These are phyloP conservation scores for Oryctes rhinoceros DNA, from an alignment of 1,140 invertebrate genomes.

Conservation along the genomic window DNA sequence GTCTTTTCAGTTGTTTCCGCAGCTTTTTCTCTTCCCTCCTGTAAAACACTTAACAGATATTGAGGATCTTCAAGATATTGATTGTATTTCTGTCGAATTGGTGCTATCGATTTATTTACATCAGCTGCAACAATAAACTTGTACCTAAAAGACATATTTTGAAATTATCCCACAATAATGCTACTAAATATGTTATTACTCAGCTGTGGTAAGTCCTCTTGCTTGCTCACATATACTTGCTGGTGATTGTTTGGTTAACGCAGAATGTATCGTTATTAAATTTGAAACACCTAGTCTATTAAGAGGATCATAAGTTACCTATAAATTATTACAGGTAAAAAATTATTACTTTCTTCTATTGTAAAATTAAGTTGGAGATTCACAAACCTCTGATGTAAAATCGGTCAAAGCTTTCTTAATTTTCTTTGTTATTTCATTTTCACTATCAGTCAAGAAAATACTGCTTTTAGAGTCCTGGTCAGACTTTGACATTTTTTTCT, in stretches of 20 bases:
- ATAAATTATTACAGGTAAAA: slow-evolving; percentile 27
- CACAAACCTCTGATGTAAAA: slow-evolving; percentile 74
- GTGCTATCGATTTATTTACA: slow-evolving; percentile 75
- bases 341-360: background rate
- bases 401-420: slow-evolving; percentile 94
- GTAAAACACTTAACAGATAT: slow-evolving; percentile 75
- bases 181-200: slow-evolving; percentile 59
- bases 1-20: slow-evolving; percentile 72
- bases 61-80: slow-evolving; percentile 68
- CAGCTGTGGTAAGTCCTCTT: slow-evolving; percentile 75
- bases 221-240: slow-evolving; percentile 78
- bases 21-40: slow-evolving; percentile 76
- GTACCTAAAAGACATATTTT: slow-evolving; percentile 64
- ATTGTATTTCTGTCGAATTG: slow-evolving; percentile 73
- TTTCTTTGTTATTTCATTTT: slow-evolving; percentile 81
- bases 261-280: slow-evolving; percentile 85
- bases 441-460: slow-evolving; percentile 83
- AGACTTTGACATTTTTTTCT: slow-evolving; percentile 98
- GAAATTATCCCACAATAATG: background rate
- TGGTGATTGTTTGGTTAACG: slow-evolving; percentile 73
- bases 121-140: slow-evolving; percentile 80
- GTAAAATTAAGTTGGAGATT: slow-evolving; percentile 1
- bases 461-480: slow-evolving; percentile 78
- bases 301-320: slow-evolving; percentile 81
- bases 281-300: slow-evolving; percentile 88